These are phyloP conservation scores for Heteromyza rotundicornis DNA, from an alignment of 2,888 invertebrate species.

Conservation along the genomic window DNA sequence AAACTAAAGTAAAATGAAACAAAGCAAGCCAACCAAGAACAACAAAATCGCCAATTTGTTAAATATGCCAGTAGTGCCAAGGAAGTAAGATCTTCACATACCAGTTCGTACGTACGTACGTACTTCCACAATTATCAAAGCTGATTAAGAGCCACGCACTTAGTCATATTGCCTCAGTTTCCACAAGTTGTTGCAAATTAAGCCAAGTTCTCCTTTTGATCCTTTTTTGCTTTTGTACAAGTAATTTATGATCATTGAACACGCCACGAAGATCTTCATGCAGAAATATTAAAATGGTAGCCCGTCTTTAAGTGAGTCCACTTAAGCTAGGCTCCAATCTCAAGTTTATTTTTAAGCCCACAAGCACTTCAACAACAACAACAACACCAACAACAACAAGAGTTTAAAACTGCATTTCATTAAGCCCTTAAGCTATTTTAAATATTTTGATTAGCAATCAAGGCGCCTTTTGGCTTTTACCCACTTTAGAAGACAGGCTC, in stretches of 20 bases:
- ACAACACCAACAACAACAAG: background rate
- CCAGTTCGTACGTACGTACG: background rate
- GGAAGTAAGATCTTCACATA: background rate
- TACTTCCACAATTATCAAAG: background rate
- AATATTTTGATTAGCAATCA: constrained; percentile 33
- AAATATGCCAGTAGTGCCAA: constrained; percentile 9
- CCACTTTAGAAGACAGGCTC: no score
- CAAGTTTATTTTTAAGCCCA: no score
- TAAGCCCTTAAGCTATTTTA: constrained; percentile 20
- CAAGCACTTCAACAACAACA: constrained; percentile 1
- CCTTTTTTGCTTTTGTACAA: no score
- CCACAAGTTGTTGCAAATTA: constrained; percentile 5
- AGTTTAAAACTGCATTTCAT: background rate
- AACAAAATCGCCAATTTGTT: constrained; percentile 6
- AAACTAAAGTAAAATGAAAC: background rate
- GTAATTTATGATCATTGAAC: constrained; percentile 25
- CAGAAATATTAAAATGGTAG: no score
- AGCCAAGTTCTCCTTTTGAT: no score
- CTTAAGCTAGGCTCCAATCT: no score
- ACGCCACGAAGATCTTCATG: no score
- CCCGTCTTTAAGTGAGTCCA: no score
- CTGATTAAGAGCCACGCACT: constrained; percentile 22
- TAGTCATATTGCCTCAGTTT: constrained; percentile 11
- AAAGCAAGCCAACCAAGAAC: background rate
- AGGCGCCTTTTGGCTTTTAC: background rate